phyloP scores from a whole-genome alignment of 1,140 invertebrate genomes.

The Cherax destructor region DNA sequence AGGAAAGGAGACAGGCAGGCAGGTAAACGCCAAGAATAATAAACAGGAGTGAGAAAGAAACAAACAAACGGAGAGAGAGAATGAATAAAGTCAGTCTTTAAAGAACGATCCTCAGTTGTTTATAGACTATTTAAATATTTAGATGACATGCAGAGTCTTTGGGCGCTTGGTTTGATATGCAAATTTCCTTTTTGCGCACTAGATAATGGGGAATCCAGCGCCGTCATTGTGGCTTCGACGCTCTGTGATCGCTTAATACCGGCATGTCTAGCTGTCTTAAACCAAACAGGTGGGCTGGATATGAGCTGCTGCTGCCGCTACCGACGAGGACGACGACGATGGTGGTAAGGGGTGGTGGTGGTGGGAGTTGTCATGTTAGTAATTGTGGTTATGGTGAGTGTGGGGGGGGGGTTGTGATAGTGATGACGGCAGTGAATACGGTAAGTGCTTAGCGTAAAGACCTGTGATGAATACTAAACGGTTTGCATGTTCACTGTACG shows the following conservation, averaged over 20 bases:
- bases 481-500: no score
- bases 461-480: no score
- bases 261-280: no score
- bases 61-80: slow-evolving; percentile 15
- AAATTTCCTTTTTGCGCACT: neutral
- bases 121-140: slow-evolving; percentile 25
- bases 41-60: slow-evolving; percentile 15
- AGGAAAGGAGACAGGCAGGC: neutral
- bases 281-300: no score
- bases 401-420: no score
- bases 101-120: neutral
- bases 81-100: neutral
- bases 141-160: slow-evolving; percentile 24
- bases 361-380: no score
- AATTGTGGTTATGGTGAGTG: neutral
- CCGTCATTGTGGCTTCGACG: neutral
- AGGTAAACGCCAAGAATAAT: neutral
- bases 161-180: neutral
- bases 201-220: neutral
- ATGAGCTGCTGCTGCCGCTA: no score
- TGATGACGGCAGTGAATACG: no score
- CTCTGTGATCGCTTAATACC: neutral
- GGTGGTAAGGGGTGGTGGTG: no score
- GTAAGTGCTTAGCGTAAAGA: no score
- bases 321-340: no score